A percentile compares a stretch with the other conserved stretches of the same genome.
phyloP scores from a whole-genome alignment of 2,797 vertebrate species.

The Channallabes apus region DNA sequence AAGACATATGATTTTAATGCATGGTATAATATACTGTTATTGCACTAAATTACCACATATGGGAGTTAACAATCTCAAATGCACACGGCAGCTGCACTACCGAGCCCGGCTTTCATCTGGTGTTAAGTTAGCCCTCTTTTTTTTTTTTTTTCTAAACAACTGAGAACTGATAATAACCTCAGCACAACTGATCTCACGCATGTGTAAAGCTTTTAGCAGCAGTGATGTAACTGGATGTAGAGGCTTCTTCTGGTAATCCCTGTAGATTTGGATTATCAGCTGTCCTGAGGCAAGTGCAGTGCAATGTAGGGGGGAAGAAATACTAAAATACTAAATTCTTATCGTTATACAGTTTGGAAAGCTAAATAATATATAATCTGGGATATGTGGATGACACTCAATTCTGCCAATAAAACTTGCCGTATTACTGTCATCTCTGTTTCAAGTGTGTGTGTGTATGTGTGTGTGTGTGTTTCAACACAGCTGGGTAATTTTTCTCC shows the following conservation, averaged over 20 bases:
- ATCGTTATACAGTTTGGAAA: background rate
- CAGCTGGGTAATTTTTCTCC: slow-evolving; percentile 48
- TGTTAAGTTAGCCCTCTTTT: background rate
- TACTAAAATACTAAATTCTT: slow-evolving; percentile 2
- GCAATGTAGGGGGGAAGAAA: background rate
- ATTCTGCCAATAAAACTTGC: slow-evolving; percentile 2
- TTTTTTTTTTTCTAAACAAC: background rate
- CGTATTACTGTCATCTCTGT: slow-evolving; percentile 38
- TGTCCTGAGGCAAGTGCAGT: slow-evolving; percentile 15
- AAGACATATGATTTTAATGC: background rate
- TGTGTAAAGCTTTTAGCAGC: slow-evolving; percentile 43
- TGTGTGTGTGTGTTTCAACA: slow-evolving; percentile 28
- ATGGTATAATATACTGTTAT: background rate
- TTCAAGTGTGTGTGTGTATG: slow-evolving; percentile 14
- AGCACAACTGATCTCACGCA: slow-evolving; percentile 29
- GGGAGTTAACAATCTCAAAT: background rate
- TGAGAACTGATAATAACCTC: background rate
- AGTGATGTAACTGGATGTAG: slow-evolving; percentile 37
- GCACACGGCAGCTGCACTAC: background rate
- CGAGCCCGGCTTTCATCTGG: background rate
- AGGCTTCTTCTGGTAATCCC: slow-evolving; percentile 17
- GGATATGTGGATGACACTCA: background rate
- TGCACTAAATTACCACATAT: background rate
- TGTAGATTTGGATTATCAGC: slow-evolving; percentile 16
- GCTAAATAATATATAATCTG: background rate